These are phyloP conservation scores for Smittia aterrima DNA, from an alignment of 2,888 invertebrate genomes.

Conservation along the genomic window DNA sequence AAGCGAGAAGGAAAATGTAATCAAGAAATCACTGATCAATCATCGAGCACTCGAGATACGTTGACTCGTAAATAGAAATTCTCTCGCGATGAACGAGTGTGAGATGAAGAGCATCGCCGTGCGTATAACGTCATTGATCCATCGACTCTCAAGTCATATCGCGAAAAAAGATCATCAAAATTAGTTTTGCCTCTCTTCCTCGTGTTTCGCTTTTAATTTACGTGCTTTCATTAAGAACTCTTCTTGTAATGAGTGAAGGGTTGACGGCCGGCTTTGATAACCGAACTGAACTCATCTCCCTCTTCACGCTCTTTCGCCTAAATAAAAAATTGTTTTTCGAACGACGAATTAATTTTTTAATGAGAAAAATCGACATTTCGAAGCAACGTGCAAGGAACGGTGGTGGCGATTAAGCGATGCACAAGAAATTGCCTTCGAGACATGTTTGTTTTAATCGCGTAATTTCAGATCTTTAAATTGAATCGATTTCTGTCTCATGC, in stretches of 20 bases:
- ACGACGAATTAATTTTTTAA: too few relatives aligned
- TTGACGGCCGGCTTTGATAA: too few relatives aligned
- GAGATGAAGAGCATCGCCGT: background rate
- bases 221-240: background rate
- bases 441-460: slow-evolving; percentile 41
- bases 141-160: background rate
- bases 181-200: slow-evolving; percentile 17
- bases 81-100: too few relatives aligned
- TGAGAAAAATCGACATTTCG: too few relatives aligned
- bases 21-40: slow-evolving; percentile 4
- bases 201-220: slow-evolving; percentile 3
- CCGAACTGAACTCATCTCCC: too few relatives aligned
- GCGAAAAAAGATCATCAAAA: slow-evolving; percentile 29
- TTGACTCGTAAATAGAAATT: too few relatives aligned
- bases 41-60: background rate
- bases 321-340: too few relatives aligned
- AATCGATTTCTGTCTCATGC: background rate
- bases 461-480: slow-evolving; percentile 22
- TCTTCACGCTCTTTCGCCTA: too few relatives aligned
- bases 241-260: too few relatives aligned
- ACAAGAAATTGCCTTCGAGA: slow-evolving; percentile 11
- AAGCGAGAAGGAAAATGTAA: background rate
- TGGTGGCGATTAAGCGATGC: slow-evolving; percentile 26
- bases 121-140: background rate
- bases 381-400: too few relatives aligned